A percentile compares a stretch with the other conserved stretches of the same genome.
These are phyloP conservation scores for Oxyruncus cristatus DNA, from an alignment of 2,113 vertebrate species.

Conservation along the genomic window DNA sequence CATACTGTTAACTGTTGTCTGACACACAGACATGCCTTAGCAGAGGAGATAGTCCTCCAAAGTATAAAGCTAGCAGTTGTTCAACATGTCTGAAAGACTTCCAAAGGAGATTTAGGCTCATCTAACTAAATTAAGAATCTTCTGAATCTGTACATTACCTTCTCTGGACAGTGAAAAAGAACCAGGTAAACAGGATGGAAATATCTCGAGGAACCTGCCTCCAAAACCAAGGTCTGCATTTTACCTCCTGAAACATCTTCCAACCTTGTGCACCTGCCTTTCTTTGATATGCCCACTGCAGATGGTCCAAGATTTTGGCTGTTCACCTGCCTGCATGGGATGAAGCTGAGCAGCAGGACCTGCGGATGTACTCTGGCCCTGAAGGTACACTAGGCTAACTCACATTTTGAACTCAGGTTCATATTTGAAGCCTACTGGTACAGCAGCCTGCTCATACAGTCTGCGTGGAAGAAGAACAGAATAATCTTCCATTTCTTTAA, in stretches of 20 bases:
- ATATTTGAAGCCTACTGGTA: not conserved
- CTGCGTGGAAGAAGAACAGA: not conserved
- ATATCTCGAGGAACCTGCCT: not conserved
- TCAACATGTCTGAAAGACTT: not conserved
- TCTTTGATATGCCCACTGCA: not conserved
- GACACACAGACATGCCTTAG: not conserved
- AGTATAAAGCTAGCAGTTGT: not conserved
- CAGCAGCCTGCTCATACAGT: not conserved
- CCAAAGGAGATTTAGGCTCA: conserved; percentile 18
- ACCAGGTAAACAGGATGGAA: not conserved
- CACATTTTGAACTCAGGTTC: not conserved
- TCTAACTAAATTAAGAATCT: conserved; percentile 5
- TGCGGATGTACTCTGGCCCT: not conserved
- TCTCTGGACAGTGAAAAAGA: not conserved
- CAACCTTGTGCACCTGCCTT: not conserved
- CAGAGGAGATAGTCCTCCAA: not conserved
- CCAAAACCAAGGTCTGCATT: not conserved
- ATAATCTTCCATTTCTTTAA: not conserved
- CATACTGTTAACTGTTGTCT: not conserved
- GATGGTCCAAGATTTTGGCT: not conserved
- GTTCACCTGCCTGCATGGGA: fast-evolving
- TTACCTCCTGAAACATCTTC: not conserved
- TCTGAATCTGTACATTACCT: not conserved
- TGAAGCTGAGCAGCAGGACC: not conserved
- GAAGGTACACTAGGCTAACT: not conserved